These are phyloP conservation scores for Drosophila limbata DNA, from an alignment of 2,888 invertebrate genomes.

Conservation along the genomic window DNA sequence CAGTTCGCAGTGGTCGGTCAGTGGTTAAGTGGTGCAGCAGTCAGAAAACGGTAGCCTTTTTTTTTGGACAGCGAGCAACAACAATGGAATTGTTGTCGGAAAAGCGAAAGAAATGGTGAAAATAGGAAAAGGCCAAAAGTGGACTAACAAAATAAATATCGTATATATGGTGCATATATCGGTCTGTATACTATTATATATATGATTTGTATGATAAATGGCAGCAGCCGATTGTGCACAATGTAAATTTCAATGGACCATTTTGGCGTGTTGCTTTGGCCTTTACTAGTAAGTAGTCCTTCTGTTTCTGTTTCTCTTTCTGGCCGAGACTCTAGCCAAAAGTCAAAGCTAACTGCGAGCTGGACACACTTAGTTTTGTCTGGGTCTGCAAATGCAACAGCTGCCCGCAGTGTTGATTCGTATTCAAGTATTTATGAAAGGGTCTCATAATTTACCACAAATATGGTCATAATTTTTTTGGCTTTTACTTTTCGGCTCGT, in stretches of 20 bases:
- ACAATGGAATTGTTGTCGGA: slow-evolving; percentile 60
- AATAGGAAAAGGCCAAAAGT: slow-evolving; percentile 62
- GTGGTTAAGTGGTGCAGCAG: slow-evolving; percentile 52
- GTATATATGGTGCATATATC: slow-evolving; percentile 57
- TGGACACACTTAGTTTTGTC: slow-evolving; percentile 34
- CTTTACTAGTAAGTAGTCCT: slow-evolving; percentile 59
- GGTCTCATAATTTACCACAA: slow-evolving; percentile 82
- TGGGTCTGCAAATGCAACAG: no score
- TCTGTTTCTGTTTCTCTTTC: slow-evolving; percentile 49
- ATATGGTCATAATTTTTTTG: slow-evolving; percentile 80
- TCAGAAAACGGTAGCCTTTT: slow-evolving; percentile 62
- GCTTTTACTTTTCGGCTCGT: slow-evolving; percentile 73
- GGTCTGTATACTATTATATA: slow-evolving; percentile 22
- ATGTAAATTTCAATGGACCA: slow-evolving; percentile 75
- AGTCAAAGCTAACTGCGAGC: not conserved
- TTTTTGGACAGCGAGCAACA: slow-evolving; percentile 39
- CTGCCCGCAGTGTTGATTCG: slow-evolving; percentile 43
- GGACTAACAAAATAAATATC: slow-evolving; percentile 65
- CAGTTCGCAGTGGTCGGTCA: slow-evolving; percentile 40
- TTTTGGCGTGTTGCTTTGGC: slow-evolving; percentile 59
- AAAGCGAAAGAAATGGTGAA: slow-evolving; percentile 80
- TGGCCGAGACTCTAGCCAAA: slow-evolving; percentile 1
- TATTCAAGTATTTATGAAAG: slow-evolving; percentile 71
- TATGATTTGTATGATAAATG: slow-evolving; percentile 77
- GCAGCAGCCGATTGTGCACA: slow-evolving; percentile 73